Base-by-base conservation (phyloP, 2,113 vertebrate species). In the Glaucomys volans region DNA sequence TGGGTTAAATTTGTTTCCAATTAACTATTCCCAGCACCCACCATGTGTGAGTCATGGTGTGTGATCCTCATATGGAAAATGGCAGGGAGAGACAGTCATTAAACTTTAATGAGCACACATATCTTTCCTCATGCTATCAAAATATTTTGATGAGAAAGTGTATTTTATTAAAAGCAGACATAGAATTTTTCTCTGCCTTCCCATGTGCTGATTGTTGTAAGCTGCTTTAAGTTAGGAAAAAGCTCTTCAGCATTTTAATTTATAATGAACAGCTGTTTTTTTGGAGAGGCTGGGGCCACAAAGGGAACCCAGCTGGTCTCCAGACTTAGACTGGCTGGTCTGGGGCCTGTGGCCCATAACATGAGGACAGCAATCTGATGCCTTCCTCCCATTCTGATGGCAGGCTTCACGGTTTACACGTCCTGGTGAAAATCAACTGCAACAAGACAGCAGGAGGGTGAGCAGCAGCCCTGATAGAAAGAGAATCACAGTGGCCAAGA, bases 121-220 rank as follows among this genome's bases (percentile, higher is more conserved):
- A 84, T 94, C 92, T 94, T 91, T 92, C 94, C 71, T 87, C 1
- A 9, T 67, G 85, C 92, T 94, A 96, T 97, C 96, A 97, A 96
- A 98, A 97, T 96, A 97, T 97, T 96, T 97, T 97, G 94, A 97
- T 94, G 94, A 96, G 91, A 92, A 92, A 96, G 96, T 66, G 37
- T 93, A 89, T 95, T 97, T 97, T 91, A 97, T 96, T 97, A 97
- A 94, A 94, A 94, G 86, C 79, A 90, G 92, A 74, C 87, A 28
- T 76, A 64, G 76, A 95, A 81, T 72, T 95, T 91, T 92, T 77
- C 94, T 94, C 84, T 87, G 84, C 79, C 67, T 96, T 94, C 66
- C 37, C 88, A 82, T 75, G 91, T 87, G 85, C 84, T 95, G 95
- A 83, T 85, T 54, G 16, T 84, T 64, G 24, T 88, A 81, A 95